Conservation (phyloP, 35 echinoderm and acorn worm genomes). For the Eucidaris tribuloides region DNA sequence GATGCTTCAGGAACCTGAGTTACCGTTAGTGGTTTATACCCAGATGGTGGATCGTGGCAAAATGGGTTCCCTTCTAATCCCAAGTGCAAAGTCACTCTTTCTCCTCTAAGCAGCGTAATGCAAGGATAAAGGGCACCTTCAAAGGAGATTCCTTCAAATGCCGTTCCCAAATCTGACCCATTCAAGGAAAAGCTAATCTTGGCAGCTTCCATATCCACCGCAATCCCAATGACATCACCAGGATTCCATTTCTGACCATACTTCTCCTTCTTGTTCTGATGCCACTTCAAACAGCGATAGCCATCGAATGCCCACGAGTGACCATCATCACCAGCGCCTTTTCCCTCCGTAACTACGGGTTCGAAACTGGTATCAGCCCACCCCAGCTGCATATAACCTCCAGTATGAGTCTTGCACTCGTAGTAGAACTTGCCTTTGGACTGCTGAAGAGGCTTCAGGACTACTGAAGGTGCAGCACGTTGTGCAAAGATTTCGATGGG, state of each 20-base stretch:
- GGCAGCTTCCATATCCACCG: neutral
- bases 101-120: neutral
- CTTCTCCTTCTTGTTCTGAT: neutral
- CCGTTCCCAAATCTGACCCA: neutral
- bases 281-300: neutral
- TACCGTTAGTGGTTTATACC: neutral
- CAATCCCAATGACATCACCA: neutral
- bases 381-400: neutral
- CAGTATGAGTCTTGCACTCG: slow-evolving; percentile 21
- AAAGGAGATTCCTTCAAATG: neutral
- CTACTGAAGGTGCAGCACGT: neutral
- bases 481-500: neutral
- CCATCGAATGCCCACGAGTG: slow-evolving; percentile 2
- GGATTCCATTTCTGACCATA: neutral
- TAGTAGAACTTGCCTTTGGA: neutral
- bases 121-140: neutral
- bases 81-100: neutral
- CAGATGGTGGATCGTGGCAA: neutral
- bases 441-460: neutral
- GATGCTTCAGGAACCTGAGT: neutral
- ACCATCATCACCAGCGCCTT: neutral
- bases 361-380: neutral
- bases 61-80: neutral
- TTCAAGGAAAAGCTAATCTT: slow-evolving; percentile 1
- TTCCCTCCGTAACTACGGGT: neutral